phyloP scores from a whole-genome alignment of 2,797 vertebrate species.

The Rhinatrema bivittatum region DNA sequence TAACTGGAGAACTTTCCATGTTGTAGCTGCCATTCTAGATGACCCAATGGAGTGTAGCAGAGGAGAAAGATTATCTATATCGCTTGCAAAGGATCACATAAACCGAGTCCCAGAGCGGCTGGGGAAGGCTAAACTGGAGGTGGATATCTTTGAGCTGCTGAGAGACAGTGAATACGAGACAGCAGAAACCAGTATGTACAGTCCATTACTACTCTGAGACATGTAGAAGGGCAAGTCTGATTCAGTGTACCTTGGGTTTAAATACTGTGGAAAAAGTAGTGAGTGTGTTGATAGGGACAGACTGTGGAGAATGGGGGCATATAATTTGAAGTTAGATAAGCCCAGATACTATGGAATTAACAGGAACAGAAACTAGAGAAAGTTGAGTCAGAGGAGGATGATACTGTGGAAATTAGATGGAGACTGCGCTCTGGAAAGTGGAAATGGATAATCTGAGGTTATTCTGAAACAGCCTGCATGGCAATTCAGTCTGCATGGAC shows the following conservation, averaged over 20 bases:
- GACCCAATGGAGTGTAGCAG: conserved; percentile 98
- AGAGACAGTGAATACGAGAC: conserved; percentile 97
- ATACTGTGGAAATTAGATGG: not conserved
- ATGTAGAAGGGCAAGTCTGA: no score
- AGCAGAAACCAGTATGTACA: conserved; percentile 90
- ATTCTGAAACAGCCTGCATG: no score
- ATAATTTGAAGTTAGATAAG: no score
- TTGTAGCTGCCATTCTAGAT: conserved; percentile 88
- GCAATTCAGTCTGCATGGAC: no score
- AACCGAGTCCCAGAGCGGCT: conserved; percentile 84
- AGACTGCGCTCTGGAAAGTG: no score
- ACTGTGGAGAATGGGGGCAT: no score
- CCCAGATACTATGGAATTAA: no score
- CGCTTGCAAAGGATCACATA: conserved; percentile 93
- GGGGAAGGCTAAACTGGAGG: conserved; percentile 87
- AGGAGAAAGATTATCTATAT: conserved; percentile 95
- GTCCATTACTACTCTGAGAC: not conserved
- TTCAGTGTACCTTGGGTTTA: no score
- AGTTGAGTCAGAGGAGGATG: not conserved
- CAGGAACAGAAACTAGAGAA: no score
- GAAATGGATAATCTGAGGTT: not conserved
- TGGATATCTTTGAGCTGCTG: conserved; percentile 97
- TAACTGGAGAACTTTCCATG: not conserved
- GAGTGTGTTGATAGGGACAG: not conserved
- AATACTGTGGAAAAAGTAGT: not conserved